Evolutionary conservation across 2,113 vertebrate species (phyloP).

Genomic region (Marmota flaviventris): DNA sequence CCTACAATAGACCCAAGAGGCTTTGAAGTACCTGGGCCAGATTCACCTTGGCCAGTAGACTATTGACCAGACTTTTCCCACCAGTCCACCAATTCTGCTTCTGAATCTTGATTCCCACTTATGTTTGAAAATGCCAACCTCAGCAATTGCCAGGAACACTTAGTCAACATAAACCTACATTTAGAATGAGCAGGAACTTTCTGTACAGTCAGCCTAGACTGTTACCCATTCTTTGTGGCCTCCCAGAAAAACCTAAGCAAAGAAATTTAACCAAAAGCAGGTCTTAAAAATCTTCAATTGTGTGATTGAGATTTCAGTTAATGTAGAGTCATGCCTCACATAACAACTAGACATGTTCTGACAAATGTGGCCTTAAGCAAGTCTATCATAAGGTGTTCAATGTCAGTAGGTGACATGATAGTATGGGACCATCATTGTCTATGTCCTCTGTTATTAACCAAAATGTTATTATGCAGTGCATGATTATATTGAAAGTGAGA

Average conservation of each 20-base stretch:
- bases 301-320: background rate
- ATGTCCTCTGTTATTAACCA: background rate
- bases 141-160: background rate
- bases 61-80: background rate
- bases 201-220: background rate
- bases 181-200: background rate
- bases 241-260: background rate
- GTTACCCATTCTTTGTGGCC: background rate
- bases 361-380: background rate
- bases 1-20: background rate
- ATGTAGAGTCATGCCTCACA: background rate
- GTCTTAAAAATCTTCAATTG: slow-evolving; percentile 16
- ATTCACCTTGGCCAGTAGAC: background rate
- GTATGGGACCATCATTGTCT: too few species aligned
- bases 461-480: background rate
- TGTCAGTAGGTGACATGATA: background rate
- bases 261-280: background rate
- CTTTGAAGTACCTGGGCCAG: background rate
- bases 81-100: background rate
- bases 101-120: background rate
- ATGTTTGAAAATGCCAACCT: background rate
- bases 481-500: background rate
- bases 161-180: background rate
- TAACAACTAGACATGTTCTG: background rate
- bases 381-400: background rate